Conservation (phyloP, 2,797 vertebrate genomes). For the Megalops cyprinoides region DNA sequence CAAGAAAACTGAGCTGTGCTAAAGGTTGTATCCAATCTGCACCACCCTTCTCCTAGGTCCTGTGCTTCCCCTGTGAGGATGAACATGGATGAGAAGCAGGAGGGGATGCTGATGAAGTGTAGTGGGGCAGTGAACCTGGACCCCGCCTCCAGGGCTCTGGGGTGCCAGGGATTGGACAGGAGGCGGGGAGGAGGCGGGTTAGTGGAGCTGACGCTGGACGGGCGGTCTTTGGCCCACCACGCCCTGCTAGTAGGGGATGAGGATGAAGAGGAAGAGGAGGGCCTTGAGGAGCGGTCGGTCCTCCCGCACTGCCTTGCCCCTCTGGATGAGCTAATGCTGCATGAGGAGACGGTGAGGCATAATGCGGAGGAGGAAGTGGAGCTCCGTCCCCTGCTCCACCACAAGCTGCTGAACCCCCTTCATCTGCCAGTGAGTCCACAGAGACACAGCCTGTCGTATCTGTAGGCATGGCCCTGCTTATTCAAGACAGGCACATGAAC, state of each 20-base stretch:
- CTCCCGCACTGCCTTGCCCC: conserved; percentile 91
- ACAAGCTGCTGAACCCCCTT: conserved; percentile 90
- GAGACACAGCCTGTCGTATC: not conserved
- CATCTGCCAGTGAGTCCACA: conserved; percentile 87
- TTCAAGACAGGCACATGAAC: too few species aligned
- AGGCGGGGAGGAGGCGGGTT: conserved; percentile 73
- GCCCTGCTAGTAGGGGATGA: conserved; percentile 86
- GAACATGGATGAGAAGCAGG: conserved; percentile 96
- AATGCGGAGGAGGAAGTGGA: conserved; percentile 82
- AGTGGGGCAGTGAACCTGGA: conserved; percentile 82
- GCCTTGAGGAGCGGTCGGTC: conserved; percentile 84
- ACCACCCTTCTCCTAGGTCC: conserved; percentile 34
- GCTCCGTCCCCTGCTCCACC: conserved; percentile 85
- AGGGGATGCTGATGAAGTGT: conserved; percentile 96
- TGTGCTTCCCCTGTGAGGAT: conserved; percentile 75
- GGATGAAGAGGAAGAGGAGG: conserved; percentile 79
- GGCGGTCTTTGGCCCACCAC: conserved; percentile 86
- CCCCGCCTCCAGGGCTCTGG: conserved; percentile 74
- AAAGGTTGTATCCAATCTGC: too few species aligned
- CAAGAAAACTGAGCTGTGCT: too few species aligned
- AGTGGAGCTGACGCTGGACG: conserved; percentile 86
- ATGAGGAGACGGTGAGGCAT: conserved; percentile 93
- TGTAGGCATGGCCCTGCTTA: too few species aligned
- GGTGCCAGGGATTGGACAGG: conserved; percentile 46
- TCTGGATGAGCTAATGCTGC: conserved; percentile 97